phyloP scores from a whole-genome alignment of 23 tunicate species.

The Pegea sp. region DNA sequence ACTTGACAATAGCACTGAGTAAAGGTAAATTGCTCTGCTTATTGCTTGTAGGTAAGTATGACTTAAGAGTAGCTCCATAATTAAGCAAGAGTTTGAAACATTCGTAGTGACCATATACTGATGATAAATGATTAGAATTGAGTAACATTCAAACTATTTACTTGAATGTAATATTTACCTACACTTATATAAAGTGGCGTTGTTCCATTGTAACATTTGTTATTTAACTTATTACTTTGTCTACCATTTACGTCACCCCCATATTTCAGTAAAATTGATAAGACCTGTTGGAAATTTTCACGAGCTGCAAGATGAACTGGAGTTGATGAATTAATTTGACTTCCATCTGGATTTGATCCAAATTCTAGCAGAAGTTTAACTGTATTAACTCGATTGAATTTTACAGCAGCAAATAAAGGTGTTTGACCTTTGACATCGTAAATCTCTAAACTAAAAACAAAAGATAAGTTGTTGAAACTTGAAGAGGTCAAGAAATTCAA shows the following conservation, averaged over 20 bases:
- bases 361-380: conserved; percentile 35
- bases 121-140: background rate
- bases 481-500: no score
- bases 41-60: conserved; percentile 15
- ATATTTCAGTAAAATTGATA: conserved; percentile 32
- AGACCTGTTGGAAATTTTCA: conserved; percentile 31
- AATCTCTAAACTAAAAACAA: conserved; percentile 62
- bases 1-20: conserved; percentile 24
- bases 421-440: conserved; percentile 74
- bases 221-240: no score
- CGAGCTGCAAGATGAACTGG: conserved; percentile 65
- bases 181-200: no score
- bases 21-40: conserved; percentile 5
- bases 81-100: conserved; percentile 45
- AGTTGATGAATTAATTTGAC: conserved; percentile 25
- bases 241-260: conserved; percentile 84
- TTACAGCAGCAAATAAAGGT: conserved; percentile 65
- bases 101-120: conserved; percentile 73
- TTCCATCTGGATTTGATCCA: conserved; percentile 81
- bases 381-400: conserved; percentile 34
- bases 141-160: background rate
- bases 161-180: conserved; percentile 4
- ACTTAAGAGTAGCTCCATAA: conserved; percentile 52
- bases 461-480: no score
- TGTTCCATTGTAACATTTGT: no score